A percentile compares a stretch with the other conserved stretches of the same genome.
Evolutionary conservation across 2,888 invertebrate species (phyloP).

Genomic region (Vanessa cardui): DNA sequence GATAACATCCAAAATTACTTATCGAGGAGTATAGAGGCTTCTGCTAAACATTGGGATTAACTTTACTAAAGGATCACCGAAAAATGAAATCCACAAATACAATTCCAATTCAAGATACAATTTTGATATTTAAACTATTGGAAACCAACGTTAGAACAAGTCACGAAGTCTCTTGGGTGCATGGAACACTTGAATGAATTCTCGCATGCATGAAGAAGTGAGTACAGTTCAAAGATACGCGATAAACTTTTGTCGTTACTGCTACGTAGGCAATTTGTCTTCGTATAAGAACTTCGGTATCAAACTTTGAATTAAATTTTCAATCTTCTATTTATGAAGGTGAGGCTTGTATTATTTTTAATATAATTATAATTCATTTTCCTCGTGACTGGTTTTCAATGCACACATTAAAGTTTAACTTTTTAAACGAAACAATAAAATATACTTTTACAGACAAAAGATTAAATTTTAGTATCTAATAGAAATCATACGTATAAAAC

Average conservation of each 20-base stretch:
- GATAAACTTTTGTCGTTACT: constrained; percentile 38
- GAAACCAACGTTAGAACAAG: constrained; percentile 17
- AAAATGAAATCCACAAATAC: not conserved
- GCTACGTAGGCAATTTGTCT: constrained; percentile 30
- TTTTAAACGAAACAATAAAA: no score
- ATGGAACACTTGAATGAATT: constrained; percentile 38
- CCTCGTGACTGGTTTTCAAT: no score
- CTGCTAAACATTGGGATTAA: no score
- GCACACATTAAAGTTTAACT: no score
- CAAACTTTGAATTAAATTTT: constrained; percentile 32
- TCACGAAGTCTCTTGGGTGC: constrained; percentile 35
- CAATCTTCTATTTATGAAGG: constrained; percentile 2
- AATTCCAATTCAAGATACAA: not conserved
- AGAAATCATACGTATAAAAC: no score
- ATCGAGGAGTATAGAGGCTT: no score
- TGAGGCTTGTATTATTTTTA: no score
- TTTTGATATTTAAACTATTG: not conserved
- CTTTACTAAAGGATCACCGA: not conserved
- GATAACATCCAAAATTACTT: no score
- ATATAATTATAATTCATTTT: no score
- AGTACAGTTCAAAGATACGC: constrained; percentile 35
- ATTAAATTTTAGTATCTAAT: no score
- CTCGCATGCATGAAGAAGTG: constrained; percentile 33
- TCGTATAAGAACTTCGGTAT: constrained; percentile 23
- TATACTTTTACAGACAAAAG: no score